phyloP scores from a whole-genome alignment of 1,140 invertebrate genomes.

The Asbolus verrucosus region DNA sequence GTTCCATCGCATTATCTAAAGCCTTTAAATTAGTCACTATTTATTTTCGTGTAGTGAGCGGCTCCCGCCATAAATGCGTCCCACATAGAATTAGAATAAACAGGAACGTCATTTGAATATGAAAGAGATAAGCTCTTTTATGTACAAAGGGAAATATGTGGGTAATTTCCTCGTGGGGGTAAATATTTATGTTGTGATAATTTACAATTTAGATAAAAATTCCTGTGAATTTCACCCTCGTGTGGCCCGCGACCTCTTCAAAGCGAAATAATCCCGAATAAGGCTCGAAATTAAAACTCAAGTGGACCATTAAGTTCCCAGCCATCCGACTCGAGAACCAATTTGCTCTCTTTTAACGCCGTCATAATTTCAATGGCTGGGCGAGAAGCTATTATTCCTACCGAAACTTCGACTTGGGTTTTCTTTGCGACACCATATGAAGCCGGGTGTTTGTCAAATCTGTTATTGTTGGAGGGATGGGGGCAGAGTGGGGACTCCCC shows the following conservation, averaged over 20 bases:
- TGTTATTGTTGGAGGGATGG: conserved; percentile 9
- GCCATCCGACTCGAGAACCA: conserved; percentile 34
- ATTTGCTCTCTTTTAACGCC: conserved; percentile 43
- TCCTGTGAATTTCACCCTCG: not conserved
- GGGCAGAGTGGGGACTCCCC: not conserved
- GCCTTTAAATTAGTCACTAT: conserved; percentile 39
- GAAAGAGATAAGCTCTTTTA: conserved; percentile 40
- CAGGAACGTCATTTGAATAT: conserved; percentile 36
- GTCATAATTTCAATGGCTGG: conserved; percentile 40
- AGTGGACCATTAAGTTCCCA: conserved; percentile 42
- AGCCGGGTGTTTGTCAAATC: conserved; percentile 28
- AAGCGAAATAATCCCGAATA: conserved; percentile 35
- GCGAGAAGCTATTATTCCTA: conserved; percentile 31
- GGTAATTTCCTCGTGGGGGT: conserved; percentile 40
- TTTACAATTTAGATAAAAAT: conserved; percentile 39
- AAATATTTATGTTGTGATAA: conserved; percentile 45
- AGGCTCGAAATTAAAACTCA: conserved; percentile 40
- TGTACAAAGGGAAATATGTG: conserved; percentile 29
- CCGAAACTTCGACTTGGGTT: conserved; percentile 24
- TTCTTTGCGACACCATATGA: conserved; percentile 37
- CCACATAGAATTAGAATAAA: conserved; percentile 29
- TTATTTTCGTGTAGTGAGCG: conserved; percentile 22
- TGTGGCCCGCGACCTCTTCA: conserved; percentile 11
- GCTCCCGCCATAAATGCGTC: conserved; percentile 4
- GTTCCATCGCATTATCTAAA: conserved; percentile 13